Percentiles rank a stretch among this genome's conserved stretches.
These are phyloP conservation scores for Eilema depressum DNA, from an alignment of 2,888 invertebrate genomes.

Conservation along the genomic window DNA sequence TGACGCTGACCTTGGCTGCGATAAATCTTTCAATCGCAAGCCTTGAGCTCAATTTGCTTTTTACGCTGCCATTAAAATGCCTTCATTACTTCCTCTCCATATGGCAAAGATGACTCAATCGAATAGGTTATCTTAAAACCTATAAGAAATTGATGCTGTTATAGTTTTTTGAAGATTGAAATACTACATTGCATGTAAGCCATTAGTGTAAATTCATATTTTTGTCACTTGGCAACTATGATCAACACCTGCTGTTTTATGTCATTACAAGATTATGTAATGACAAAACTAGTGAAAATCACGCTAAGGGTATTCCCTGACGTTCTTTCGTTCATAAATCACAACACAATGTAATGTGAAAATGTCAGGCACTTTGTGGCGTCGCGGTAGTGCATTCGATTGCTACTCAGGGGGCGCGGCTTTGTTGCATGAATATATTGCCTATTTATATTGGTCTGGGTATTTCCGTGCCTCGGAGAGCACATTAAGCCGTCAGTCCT, in stretches of 20 bases:
- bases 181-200: conserved; percentile 27
- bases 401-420: too few relatives aligned
- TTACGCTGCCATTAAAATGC: conserved; percentile 67
- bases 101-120: conserved; percentile 66
- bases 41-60: conserved; percentile 75
- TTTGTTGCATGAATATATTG: too few relatives aligned
- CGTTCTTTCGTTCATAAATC: not conserved
- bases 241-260: conserved; percentile 49
- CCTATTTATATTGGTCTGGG: too few relatives aligned
- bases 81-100: conserved; percentile 74
- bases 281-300: conserved; percentile 14
- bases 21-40: conserved; percentile 60
- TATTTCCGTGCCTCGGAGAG: too few relatives aligned
- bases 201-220: conserved; percentile 55
- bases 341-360: not conserved
- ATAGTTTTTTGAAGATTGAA: conserved; percentile 7
- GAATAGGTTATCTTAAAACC: conserved; percentile 23
- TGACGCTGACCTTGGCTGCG: conserved; percentile 60
- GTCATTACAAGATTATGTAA: conserved; percentile 41
- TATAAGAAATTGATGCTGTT: not conserved
- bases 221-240: conserved; percentile 57
- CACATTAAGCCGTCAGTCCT: too few relatives aligned
- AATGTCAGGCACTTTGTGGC: too few relatives aligned
- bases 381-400: too few relatives aligned
- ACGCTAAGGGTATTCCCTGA: conserved; percentile 20